These are phyloP conservation scores for Chloroclysta siterata DNA, from an alignment of 2,888 invertebrate genomes.

Conservation along the genomic window DNA sequence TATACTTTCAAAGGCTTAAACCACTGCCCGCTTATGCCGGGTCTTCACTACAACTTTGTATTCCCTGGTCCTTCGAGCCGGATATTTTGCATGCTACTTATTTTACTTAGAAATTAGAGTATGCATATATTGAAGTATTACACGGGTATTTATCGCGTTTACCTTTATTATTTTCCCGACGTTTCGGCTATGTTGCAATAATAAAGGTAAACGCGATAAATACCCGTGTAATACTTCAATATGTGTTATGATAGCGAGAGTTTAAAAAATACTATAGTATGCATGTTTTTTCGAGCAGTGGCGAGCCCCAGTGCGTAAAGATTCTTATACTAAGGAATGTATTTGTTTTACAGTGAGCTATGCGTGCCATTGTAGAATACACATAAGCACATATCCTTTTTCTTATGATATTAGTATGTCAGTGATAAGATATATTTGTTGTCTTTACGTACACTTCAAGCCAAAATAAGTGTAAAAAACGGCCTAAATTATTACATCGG, in stretches of 20 bases:
- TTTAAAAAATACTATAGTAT: no score
- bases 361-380: slow-evolving; percentile 48
- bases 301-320: neutral
- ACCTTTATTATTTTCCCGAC: no score
- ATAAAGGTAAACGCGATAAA: no score
- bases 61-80: slow-evolving; percentile 9
- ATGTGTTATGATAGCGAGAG: no score
- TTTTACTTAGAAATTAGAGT: neutral
- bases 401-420: slow-evolving; percentile 25
- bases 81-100: neutral
- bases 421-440: slow-evolving; percentile 34
- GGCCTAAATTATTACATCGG: slow-evolving; percentile 33
- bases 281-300: neutral
- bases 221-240: no score
- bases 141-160: no score
- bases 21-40: neutral
- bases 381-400: slow-evolving; percentile 42
- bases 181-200: no score
- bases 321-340: neutral
- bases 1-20: neutral
- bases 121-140: no score
- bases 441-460: slow-evolving; percentile 31
- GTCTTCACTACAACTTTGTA: neutral
- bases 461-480: slow-evolving; percentile 24
- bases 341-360: slow-evolving; percentile 20